A percentile compares a stretch with the other conserved stretches of the same genome.
Conservation (phyloP, 2,113 vertebrate species). For the Channa argus region DNA sequence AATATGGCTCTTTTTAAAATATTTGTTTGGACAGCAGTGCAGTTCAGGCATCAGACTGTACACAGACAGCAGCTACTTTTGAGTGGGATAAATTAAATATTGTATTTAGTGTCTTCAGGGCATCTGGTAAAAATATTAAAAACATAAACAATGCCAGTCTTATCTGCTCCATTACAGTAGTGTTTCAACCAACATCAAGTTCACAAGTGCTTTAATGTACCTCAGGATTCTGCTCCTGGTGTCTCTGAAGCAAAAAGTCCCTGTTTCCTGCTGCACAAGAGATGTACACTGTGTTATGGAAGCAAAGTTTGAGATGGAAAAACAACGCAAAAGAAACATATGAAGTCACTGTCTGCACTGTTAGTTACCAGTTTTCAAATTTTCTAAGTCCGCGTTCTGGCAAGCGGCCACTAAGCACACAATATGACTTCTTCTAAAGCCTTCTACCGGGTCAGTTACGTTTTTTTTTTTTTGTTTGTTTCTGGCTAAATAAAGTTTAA, state of each 20-base stretch:
- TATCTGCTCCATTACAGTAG: background rate
- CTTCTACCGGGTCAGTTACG: constrained; percentile 14
- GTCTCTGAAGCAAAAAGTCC: constrained; percentile 4
- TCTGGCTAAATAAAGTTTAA: constrained; percentile 61
- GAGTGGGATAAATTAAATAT: constrained; percentile 12
- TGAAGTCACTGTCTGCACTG: background rate
- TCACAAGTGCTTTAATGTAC: background rate
- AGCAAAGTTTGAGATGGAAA: constrained; percentile 5
- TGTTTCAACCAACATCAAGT: background rate
- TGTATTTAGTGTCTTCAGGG: constrained; percentile 5
- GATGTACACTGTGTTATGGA: background rate
- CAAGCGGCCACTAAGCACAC: constrained; percentile 1
- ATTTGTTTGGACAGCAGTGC: too few species aligned
- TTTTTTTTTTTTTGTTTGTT: constrained; percentile 8
- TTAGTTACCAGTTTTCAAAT: constrained; percentile 3
- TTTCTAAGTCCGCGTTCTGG: background rate
- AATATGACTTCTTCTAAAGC: background rate
- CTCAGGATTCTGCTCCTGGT: background rate
- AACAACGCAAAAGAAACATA: constrained; percentile 5
- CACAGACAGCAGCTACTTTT: background rate
- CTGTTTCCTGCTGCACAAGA: constrained; percentile 7
- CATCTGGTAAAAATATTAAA: background rate
- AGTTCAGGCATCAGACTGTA: background rate
- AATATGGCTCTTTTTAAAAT: too few species aligned
- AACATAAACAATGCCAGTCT: constrained; percentile 22